Base-by-base conservation (phyloP, 2,113 vertebrate species). In the Aramus guarauna region DNA sequence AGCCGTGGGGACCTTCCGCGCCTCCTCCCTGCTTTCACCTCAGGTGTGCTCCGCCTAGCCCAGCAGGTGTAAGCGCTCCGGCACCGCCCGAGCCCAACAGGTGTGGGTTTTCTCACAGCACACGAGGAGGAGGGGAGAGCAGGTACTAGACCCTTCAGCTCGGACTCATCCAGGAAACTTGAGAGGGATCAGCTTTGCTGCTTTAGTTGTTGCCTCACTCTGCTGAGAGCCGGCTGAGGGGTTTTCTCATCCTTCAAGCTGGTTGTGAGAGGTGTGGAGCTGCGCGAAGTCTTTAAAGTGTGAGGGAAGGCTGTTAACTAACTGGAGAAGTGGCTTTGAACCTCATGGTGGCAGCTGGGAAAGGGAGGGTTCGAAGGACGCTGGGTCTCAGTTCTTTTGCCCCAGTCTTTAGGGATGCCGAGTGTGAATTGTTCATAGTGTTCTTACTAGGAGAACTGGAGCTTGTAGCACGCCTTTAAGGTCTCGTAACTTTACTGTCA, bases 351-450 rank as follows among this genome's bases (percentile, higher is more conserved):
- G 6, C 3, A 12, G 37, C 7, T 11, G n/a, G n/a, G 24, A 8
- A 23, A 13, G 21, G 63, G 17, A 29, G n/a, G 69, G 1, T 5
- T 6, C 15, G 27, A 10, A 15, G n/a, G 69, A 1, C 1, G 1
- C 1, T 0, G 19, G 7, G 7, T 15, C 11, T 37, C 3, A 0
- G 3, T 9, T 27, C 21, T 18, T 29, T 17, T 19, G 2, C 11
- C 17, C 3, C 4, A 0, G 9, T 6, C 23, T 6, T 29, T 2
- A 5, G 47, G 36, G 29, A 55, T 21, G 12, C 5, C 2, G 43
- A 4, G 30, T 0, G 16, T 0, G 3, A 3, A 9, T 17, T 41
- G 5, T 14, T 16, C 0, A 0, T 15, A 9, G 7, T 3, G 23
- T 5, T 63, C 5, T 9, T 9, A 3, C 11, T 3, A 4, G 27